Conservation (phyloP, 2,113 vertebrate species). For the Rhinolophus ferrumequinum region DNA sequence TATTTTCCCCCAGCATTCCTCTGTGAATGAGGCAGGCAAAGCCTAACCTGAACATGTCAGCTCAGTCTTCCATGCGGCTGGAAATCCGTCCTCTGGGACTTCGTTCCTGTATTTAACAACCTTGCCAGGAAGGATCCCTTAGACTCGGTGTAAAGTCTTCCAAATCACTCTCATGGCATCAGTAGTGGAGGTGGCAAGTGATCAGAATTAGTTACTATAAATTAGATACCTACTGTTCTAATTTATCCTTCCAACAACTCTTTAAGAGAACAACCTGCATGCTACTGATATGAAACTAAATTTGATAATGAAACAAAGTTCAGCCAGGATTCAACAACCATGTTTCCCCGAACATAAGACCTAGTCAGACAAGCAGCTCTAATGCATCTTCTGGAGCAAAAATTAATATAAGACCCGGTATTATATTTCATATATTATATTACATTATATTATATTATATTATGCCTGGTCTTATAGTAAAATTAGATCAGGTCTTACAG, state of each 20-base stretch:
- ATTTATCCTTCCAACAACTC: background rate
- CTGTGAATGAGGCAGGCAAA: background rate
- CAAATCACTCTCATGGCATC: background rate
- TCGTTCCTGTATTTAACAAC: background rate
- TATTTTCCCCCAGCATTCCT: background rate
- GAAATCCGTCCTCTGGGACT: background rate
- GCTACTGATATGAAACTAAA: background rate
- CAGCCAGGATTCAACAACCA: background rate
- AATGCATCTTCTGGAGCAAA: too few relatives aligned
- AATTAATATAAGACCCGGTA: too few relatives aligned
- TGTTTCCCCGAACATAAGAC: too few relatives aligned
- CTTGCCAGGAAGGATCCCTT: background rate
- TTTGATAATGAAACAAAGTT: background rate
- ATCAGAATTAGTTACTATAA: background rate
- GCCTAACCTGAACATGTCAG: background rate
- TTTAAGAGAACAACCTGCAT: background rate
- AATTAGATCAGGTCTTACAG: too few relatives aligned
- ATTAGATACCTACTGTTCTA: background rate
- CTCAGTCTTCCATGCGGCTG: background rate
- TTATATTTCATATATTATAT: too few relatives aligned
- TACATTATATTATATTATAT: too few relatives aligned
- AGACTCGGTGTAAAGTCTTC: background rate
- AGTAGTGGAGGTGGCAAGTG: background rate
- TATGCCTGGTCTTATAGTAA: too few relatives aligned
- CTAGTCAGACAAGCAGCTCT: too few relatives aligned